A percentile compares a stretch with the other conserved stretches of the same genome.
Evolutionary conservation across 2,113 vertebrate species (phyloP).

Genomic region (Rattus rattus): DNA sequence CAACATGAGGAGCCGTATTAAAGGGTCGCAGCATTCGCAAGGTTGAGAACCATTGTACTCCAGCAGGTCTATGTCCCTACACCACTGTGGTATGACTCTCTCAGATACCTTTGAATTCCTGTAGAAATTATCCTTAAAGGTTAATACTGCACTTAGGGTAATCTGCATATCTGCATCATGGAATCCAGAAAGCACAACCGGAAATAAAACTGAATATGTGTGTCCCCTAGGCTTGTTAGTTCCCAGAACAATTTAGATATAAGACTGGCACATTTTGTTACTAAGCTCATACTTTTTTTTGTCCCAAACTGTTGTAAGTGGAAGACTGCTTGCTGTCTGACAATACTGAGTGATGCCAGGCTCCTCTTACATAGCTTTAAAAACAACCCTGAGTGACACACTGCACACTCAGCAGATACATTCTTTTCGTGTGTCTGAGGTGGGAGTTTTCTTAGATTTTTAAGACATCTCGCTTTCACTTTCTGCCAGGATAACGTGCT

Average conservation of each 20-base stretch:
- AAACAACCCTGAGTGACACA: background rate
- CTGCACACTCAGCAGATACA: background rate
- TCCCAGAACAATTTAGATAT: background rate
- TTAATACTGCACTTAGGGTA: background rate
- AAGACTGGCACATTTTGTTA: background rate
- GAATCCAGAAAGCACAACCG: background rate
- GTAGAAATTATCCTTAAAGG: background rate
- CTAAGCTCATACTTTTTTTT: background rate
- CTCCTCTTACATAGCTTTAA: background rate
- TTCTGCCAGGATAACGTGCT: background rate
- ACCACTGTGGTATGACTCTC: background rate
- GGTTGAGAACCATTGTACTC: background rate
- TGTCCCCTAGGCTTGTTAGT: background rate
- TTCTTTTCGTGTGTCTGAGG: background rate
- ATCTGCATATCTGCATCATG: background rate
- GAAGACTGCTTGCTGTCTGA: background rate
- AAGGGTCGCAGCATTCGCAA: background rate
- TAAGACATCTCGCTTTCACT: background rate
- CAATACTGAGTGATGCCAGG: accelerated
- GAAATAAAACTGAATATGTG: background rate
- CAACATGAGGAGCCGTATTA: background rate
- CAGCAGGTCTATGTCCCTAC: too few relatives aligned
- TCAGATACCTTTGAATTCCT: background rate
- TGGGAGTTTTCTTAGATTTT: background rate
- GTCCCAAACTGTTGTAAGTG: too few relatives aligned